Conservation (phyloP, 1,140 invertebrate genomes). For the Tetramorium simillimum region DNA sequence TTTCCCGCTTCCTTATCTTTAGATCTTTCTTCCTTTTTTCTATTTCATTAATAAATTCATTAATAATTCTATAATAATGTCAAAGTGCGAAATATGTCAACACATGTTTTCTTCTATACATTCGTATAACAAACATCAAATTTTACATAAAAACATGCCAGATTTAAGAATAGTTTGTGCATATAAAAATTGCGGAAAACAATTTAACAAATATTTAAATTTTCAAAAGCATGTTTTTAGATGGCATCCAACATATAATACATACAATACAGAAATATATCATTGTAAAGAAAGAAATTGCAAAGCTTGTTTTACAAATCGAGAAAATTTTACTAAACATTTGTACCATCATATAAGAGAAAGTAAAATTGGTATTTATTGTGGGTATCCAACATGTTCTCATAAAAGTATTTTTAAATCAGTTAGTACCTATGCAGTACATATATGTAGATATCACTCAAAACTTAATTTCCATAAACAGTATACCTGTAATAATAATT, state of each 20-base stretch:
- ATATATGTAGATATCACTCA: neutral
- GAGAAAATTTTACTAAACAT: neutral
- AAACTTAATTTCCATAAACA: neutral
- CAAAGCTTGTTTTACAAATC: constrained; percentile 1
- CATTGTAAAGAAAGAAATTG: neutral
- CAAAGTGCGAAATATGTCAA: neutral
- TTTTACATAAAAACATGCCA: constrained; percentile 12
- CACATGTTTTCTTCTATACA: neutral
- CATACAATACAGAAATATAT: neutral
- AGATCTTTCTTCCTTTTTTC: no score
- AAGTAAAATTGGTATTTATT: constrained; percentile 14
- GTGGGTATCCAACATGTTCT: neutral
- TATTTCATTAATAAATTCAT: no score
- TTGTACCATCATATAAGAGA: constrained; percentile 5
- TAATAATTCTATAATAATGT: no score
- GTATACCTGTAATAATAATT: neutral
- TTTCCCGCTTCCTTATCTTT: no score
- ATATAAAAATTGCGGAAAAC: neutral
- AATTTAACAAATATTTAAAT: constrained; percentile 21
- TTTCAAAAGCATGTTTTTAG: constrained; percentile 3
- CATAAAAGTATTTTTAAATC: neutral
- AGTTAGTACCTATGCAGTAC: neutral
- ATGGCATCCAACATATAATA: neutral
- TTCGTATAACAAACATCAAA: constrained; percentile 1
- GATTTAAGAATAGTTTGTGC: neutral